Evolutionary conservation across 2,113 vertebrate genomes (phyloP).

Genomic region (Asarcornis scutulata): DNA sequence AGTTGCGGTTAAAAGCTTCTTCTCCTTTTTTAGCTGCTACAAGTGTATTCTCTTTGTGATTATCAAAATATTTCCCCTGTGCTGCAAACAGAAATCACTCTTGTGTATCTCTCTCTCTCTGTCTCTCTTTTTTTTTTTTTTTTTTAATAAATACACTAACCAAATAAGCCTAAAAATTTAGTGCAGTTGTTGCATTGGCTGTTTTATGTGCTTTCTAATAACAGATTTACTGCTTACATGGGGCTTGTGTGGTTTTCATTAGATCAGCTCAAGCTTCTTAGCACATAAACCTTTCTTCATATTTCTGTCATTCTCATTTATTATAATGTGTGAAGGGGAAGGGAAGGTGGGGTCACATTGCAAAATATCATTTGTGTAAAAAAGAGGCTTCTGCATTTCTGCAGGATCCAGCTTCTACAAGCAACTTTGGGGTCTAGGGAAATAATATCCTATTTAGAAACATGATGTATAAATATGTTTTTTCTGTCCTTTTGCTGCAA

Average conservation of each 20-base stretch:
- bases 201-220: neutral
- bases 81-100: neutral
- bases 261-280: neutral
- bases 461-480: neutral
- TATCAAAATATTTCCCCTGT: neutral
- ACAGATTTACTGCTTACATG: neutral
- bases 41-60: neutral
- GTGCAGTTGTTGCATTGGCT: neutral
- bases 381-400: neutral
- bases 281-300: neutral
- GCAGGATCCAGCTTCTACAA: neutral
- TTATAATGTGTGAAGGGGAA: neutral
- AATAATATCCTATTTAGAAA: neutral
- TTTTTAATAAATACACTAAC: neutral
- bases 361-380: neutral
- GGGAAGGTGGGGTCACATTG: neutral
- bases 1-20: neutral
- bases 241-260: neutral
- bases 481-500: neutral
- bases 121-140: neutral
- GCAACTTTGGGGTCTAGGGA: neutral
- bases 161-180: neutral
- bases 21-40: neutral
- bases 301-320: neutral
- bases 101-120: neutral